Evolutionary conservation across 2,113 vertebrate genomes (phyloP), one percentile per base, ranked within the genome.

Genomic region (Ctenodactylus gundi): DNA sequence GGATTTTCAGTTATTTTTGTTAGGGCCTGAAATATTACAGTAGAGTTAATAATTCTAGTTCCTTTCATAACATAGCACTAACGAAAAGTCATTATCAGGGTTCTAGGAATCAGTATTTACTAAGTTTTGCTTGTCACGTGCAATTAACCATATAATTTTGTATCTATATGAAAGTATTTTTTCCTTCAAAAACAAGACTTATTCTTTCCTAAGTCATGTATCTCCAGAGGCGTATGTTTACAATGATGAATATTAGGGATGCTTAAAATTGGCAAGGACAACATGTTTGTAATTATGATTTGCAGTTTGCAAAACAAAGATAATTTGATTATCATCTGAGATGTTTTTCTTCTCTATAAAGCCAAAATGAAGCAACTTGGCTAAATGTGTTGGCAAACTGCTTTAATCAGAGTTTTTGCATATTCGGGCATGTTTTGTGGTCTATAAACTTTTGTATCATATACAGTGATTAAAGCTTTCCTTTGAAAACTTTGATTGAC

Each of bases 381-480:
- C 34, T 85, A 84, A 91, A 11, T 57, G 51, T 75, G 58, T 73
- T 91, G 36, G 62, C 72, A 89, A 91, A 92, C 67, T 92, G 46
- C 41, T 86, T 95, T 93, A 89, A 86, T 93, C 67, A 82, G 88
- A 81, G 29, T 68, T 86, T 94, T 88, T 95, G 84, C 20, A 83
- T 70, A 91, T 86, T 91, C 57, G 91, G n/a, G n/a, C 23, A 77
- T 55, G 78, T 14, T 39, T 90, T 91, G 73, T 83, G 49, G 3
- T 27, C 55, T 60, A 17, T 58, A 83, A 23, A 36, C n/a, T 70
- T 94, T 86, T 93, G n/a, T 3, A 60, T 34, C 51, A 20, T 65
- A 86, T 90, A 25, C 51, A 70, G 83, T 94, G 36, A 57, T 44
- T 81, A 88, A 91, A 90, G 21, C 89, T 53, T 91, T 88, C 85